These are phyloP conservation scores for Amphiura filiformis DNA, from an alignment of 35 echinoderm and acorn worm species.

Conservation along the genomic window DNA sequence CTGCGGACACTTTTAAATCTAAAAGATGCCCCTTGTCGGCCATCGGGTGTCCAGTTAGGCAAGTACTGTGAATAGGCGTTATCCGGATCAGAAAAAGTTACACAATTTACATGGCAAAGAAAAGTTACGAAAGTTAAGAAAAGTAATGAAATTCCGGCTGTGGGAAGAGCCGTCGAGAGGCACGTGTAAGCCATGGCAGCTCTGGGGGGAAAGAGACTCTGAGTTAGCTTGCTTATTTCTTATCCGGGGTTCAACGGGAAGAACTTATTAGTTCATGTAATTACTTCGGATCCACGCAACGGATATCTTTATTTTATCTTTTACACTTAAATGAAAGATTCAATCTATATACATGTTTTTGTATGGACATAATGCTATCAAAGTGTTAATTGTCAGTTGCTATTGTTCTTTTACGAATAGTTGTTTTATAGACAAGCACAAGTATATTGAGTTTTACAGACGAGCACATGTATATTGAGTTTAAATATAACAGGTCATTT, in stretches of 20 bases:
- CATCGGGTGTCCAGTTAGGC: conserved; percentile 11
- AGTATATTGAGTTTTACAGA: background rate
- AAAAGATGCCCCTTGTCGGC: conserved; percentile 3
- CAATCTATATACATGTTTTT: too few species aligned
- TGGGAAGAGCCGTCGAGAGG: background rate
- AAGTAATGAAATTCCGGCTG: background rate
- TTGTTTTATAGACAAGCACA: background rate
- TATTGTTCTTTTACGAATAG: too few species aligned
- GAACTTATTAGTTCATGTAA: conserved; percentile 3
- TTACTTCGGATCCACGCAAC: background rate
- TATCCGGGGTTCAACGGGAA: conserved; percentile 22
- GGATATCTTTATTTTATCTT: background rate
- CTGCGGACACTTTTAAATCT: conserved; percentile 14
- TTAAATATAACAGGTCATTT: too few species aligned
- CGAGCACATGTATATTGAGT: background rate
- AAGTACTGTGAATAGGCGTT: background rate
- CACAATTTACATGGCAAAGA: background rate
- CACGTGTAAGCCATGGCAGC: conserved; percentile 11
- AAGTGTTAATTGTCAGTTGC: too few species aligned
- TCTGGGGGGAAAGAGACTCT: background rate
- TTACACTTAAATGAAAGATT: background rate
- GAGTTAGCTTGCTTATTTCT: background rate
- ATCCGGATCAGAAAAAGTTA: conserved; percentile 21
- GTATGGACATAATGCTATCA: too few species aligned
- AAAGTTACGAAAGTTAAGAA: background rate